Conservation (phyloP, 2,113 vertebrate species). For the Zapornia atra region DNA sequence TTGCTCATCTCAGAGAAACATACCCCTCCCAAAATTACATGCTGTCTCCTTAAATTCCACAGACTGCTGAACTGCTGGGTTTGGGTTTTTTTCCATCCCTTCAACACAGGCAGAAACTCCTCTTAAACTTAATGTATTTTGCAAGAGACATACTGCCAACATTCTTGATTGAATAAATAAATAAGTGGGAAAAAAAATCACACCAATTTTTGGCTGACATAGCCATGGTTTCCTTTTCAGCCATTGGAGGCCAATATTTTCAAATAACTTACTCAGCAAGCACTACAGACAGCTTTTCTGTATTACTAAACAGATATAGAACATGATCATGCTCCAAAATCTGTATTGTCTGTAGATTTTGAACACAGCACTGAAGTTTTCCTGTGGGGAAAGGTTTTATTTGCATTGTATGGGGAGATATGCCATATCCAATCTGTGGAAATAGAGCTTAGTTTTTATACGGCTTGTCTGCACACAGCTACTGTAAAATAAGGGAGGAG, state of each 20-base stretch:
- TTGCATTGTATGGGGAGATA: not conserved
- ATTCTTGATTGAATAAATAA: not conserved
- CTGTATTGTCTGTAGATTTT: not conserved
- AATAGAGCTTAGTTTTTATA: not conserved
- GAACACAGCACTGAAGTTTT: not conserved
- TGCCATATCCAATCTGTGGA: not conserved
- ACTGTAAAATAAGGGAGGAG: not conserved
- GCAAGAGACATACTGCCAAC: not conserved
- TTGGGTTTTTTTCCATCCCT: not conserved
- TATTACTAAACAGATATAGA: not conserved
- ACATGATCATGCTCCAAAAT: not conserved
- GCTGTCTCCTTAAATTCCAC: not conserved
- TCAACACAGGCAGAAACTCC: not conserved
- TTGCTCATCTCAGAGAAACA: not conserved
- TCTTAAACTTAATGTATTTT: not conserved
- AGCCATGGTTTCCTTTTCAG: not conserved
- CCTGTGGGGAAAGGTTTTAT: not conserved
- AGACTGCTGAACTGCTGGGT: not conserved
- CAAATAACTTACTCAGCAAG: not conserved
- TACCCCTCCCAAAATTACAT: accelerated
- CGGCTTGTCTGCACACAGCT: not conserved
- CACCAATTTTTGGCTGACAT: not conserved
- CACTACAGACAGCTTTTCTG: not conserved
- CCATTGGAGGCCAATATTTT: not conserved
- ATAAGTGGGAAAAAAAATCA: not conserved